Conservation (phyloP, 1,140 invertebrate species). For the Zaprionus capensis region DNA sequence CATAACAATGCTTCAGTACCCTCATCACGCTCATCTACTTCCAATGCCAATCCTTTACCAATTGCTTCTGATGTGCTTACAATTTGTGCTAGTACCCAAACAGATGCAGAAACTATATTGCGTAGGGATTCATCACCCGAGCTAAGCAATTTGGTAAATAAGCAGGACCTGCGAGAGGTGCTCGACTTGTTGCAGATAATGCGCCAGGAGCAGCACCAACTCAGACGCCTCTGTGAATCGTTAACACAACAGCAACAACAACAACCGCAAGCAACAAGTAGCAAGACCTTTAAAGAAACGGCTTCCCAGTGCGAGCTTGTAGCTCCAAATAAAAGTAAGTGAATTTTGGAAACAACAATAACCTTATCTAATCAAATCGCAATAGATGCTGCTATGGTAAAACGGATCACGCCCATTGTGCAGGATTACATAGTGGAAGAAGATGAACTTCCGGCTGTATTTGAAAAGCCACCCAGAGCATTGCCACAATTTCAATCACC, state of each 20-base stretch:
- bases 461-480: conserved; percentile 11
- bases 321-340: conserved; percentile 47
- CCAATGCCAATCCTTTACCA: background rate
- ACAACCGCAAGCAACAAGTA: background rate
- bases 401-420: conserved; percentile 51
- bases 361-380: background rate
- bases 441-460: conserved; percentile 35
- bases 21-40: conserved; percentile 18
- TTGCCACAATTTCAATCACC: conserved; percentile 63
- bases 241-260: conserved; percentile 41
- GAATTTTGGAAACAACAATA: background rate
- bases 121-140: conserved; percentile 24
- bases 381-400: conserved; percentile 21
- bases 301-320: conserved; percentile 59
- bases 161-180: conserved; percentile 49
- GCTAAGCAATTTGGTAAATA: conserved; percentile 44
- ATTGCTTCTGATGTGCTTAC: conserved; percentile 61
- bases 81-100: conserved; percentile 79
- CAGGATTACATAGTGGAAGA: conserved; percentile 72
- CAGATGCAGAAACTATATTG: conserved; percentile 41
- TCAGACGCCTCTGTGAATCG: conserved; percentile 51
- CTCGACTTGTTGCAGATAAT: conserved; percentile 45
- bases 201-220: conserved; percentile 60
- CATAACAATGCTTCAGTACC: conserved; percentile 11
- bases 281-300: conserved; percentile 43